Base-by-base conservation (phyloP, 2,888 invertebrate genomes). In the Amblyjoppa fuscipennis region DNA sequence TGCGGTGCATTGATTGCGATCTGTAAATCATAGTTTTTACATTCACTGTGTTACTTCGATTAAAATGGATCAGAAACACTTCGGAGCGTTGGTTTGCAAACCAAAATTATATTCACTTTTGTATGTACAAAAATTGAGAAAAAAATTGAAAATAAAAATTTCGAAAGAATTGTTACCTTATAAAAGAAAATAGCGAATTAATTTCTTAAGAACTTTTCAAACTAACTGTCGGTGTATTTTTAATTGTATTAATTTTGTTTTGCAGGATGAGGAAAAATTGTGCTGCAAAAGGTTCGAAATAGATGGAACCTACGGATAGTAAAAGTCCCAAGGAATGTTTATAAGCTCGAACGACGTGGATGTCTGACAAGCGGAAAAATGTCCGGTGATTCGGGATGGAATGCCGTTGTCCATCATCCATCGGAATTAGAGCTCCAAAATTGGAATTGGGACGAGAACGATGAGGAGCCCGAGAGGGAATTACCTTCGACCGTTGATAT, bases 401-500 rank as follows among this genome's bases (percentile, higher is more conserved):
- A 95, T 87, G 95, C 95, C 88, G 95, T 95, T 89, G 95, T 95
- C 88, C 95, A 95, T 92, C 95, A 95, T 92, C 95, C 95, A 81
- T 95, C 95, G 89, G 95, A 95, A 92, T 89, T 94, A 88, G 93
- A 93, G 89, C 85, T 94, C 34, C 93, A 92, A 83, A 94, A 92
- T 90, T 94, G 94, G 94, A 93, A 93, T 89, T 94, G 94, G 94
- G 94, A 93, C 87, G 94, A 93, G 84, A 93, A 95, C 86, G 96
- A 96, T 93, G 95, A 95, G 16, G 96, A 96, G 92, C 95, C 95
- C 68, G 96, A 96, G 85, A 95, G 96, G 89, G 94, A 94, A 87
- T 94, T 96, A 89, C 96, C 96, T 16, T 96, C 96, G 41, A 96
- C 96, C 38, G 96, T 96, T 85, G 96, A 96, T 90, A 96, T 96